Evolutionary conservation across 2,797 vertebrate genomes (phyloP), one percentile per base, ranked within the genome.

Genomic region (Scomberomorus guttatus): DNA sequence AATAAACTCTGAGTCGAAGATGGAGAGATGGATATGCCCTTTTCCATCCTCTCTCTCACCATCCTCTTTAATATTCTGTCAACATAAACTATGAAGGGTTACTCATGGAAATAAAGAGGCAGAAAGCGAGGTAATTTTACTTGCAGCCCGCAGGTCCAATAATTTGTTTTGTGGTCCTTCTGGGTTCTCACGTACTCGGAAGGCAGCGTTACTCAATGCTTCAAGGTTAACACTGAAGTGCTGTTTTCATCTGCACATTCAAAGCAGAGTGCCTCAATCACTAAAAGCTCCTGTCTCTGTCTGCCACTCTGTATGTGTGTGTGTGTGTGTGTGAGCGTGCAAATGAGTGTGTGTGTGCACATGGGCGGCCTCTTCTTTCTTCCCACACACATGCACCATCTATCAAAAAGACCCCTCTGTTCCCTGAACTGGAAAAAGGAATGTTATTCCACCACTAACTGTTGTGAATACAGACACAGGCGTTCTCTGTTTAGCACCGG

Each of bases 161-260:
- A 65, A 92, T 94, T 91, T 90, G 88, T 94, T 94, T 91, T 92
- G 87, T 89, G 85, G 84, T 84, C 80, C 89, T 93, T 89, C 87
- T 89, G 89, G 90, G 86, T 93, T 90, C 84, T 87, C 78, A 69
- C 44, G 57, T 84, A 76, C 87, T 75, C 75, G 56, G 73, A 86
- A 88, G 84, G 91, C 88, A 82, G 86, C 69, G 20, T 75, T 78
- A 89, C 87, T 93, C 86, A 54, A 83, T 86, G 90, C 84, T 92
- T 92, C 92, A 94, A 95, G 94, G 92, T 95, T 92, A 93, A 87
- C 75, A 79, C 86, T 84, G 87, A 90, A 93, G 92, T 88, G 82
- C 84, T 91, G 87, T 91, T 95, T 94, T 87, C 89, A 92, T 91
- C 83, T 75, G 11, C 75, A 64, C 81, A 82, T 88, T 90, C 89